Evolutionary conservation across 1,140 invertebrate species (phyloP), one percentile per base, ranked within the genome.

Genomic region (Magallana angulata): DNA sequence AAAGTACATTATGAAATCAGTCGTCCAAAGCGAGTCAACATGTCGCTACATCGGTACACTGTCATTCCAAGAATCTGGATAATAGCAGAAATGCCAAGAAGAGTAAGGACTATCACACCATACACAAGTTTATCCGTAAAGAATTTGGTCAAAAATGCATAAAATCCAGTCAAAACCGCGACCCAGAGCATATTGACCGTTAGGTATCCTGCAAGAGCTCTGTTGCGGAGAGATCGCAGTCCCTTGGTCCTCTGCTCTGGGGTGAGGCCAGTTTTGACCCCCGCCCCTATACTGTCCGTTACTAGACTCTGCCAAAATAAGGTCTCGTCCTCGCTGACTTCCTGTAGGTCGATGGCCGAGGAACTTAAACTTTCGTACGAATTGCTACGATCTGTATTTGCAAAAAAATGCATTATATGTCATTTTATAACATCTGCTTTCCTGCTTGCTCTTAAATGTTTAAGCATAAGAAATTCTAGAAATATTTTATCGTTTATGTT

Each of bases 1-100:
- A 48, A 48, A 2, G 36, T 48, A 48, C 36, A 48, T 30, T 60
- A 84, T 62, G 64, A 57, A n/a, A 85, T 57, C n/a, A 85, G 7
- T 4, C 48, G n/a, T 71, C 86, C 89, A 58, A 91, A 58, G 3
- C 85, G 85, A 24, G 89, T 82, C 11, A 88, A 59, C 0, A 71
- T 68, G 60, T 90, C 91, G 36, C 86, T 57, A 11, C 89, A 9
- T 76, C 89, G 86, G 85, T 91, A 90, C 5, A 91, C 87, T 12
- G 89, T 90, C 92, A 92, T 91, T 48, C 92, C 92, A 4, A 90
- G 57, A 0, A 92, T 11, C 84, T 92, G 92, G 48, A 92, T 86
- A 7, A 88, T 24, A 48, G 91, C 88, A 1, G 90, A 89, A 14
- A 91, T 81, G 1, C 91, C 92, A 80, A 90, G 88, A 16, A 91